Base-by-base conservation (phyloP, 2,888 invertebrate genomes). In the Clusia tigrina region DNA sequence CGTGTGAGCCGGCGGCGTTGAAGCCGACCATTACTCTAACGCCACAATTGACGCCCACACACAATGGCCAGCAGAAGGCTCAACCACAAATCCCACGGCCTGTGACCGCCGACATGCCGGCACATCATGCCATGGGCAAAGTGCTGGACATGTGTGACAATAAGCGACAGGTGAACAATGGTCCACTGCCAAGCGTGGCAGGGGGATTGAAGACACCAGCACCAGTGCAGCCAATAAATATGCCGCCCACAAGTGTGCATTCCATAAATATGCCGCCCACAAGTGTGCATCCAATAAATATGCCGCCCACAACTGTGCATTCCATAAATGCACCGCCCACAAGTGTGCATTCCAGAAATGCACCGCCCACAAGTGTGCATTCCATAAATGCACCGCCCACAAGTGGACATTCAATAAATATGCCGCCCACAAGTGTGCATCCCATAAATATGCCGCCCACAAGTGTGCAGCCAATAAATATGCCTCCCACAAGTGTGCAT, bases 131-230 rank as follows among this genome's bases (percentile, higher is more conserved):
- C 5, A 79, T 82, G 80, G 75, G 78, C 37, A 82, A 79, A 46
- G 75, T 81, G 2, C 71, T 81, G n/a, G 81, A 81, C 32, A 72
- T 81, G 24, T 83, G 82, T 75, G 83, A 83, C 72, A 48, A 32
- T n/a, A 24, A 26, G 18, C 15, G 38, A 22, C 38, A 51, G 37
- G 23, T 26, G 26, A 54, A 15, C 18, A n/a, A 48, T 2, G 42
- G 37, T 53, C 42, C 5, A 15, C 18, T 53, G 2, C 17, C 23
- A 48, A n/a, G 10, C 24, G 20, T 23, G 42, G 18, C 17, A 32
- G 12, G 15, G 12, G 17, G 15, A 3, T 3, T 42, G n/a, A 42
- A 42, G n/a, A 10, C 26, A 18, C 9, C 10, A 18, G 5, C 15
- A 22, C n/a, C 20, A 22, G 18, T 20, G 20, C 10, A 46, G 18